These are phyloP conservation scores for Pipistrellus pygmaeus DNA, from an alignment of 2,797 vertebrate species.

Conservation along the genomic window DNA sequence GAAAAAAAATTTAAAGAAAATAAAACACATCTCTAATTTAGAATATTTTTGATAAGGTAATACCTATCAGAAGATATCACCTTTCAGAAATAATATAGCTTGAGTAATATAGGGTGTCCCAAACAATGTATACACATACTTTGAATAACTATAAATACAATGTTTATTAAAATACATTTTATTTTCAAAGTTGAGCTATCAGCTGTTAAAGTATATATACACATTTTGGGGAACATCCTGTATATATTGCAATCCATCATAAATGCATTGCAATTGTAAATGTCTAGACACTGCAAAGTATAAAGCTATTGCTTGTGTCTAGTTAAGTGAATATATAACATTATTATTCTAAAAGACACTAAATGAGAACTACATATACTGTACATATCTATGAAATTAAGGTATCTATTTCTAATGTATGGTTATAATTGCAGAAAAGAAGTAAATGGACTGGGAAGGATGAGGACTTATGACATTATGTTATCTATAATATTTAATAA, in stretches of 20 bases:
- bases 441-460: not conserved
- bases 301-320: not conserved
- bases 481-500: not conserved
- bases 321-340: not conserved
- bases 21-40: not conserved
- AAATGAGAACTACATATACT: not conserved
- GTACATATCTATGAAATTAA: not conserved
- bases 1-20: slow-evolving; percentile 4
- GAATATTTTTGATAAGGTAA: slow-evolving; percentile 4
- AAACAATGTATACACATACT: no score
- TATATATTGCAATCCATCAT: not conserved
- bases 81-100: slow-evolving; percentile 35
- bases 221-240: no score
- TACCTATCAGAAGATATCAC: not conserved
- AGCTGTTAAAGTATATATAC: no score
- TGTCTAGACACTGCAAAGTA: not conserved
- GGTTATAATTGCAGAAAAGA: not conserved
- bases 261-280: not conserved
- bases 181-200: no score
- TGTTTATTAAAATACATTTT: no score
- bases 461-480: not conserved
- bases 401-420: not conserved
- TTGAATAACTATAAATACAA: no score
- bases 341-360: not conserved
- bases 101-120: not conserved